Base-by-base conservation (phyloP, 2,113 vertebrate genomes). In the Pelvicachromis taeniatus region DNA sequence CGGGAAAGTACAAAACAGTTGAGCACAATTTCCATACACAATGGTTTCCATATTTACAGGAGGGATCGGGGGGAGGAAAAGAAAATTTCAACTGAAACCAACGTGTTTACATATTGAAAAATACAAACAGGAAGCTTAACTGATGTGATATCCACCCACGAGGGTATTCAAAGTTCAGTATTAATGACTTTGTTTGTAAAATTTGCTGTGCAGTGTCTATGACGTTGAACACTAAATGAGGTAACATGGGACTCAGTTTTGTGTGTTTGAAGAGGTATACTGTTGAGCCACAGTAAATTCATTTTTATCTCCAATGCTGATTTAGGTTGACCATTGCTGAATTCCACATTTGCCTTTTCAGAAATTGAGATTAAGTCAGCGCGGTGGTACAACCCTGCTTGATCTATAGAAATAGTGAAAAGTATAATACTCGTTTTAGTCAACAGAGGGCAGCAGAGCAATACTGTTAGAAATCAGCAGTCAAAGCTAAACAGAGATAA, bases 1-100 rank as follows among this genome's bases (percentile, higher is more conserved):
- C 73, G 77, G 53, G 84, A 92, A 85, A 80, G 87, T 94, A 95
- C 53, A 94, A 94, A 95, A 94, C 83, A 89, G 68, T 90, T 79
- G 86, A 88, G 78, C 82, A 92, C 86, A 91, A 83, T 84, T 86
- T 88, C 56, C 88, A 91, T 89, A 91, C 59, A 92, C 90, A 86
- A 50, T 82, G 45, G 33, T 80, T 83, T 89, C 19, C 45, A 84
- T 92, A 89, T 87, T 85, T 91, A 93, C 89, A 93, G n/a, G n/a
- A 77, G 75, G 45, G 78, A 48, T 58, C 84, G 29, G 55, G 45
- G 26, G 68, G 29, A 88, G 48, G 40, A 87, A 58, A 52, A 86
- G 26, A 21, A 82, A 88, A 86, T 77, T 29, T 65, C 73, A 68
- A 79, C 21, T 81, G 55, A 85, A 45, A 82, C 8, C 65, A 40